Conservation (phyloP, 2,888 invertebrate species). For the Neria commutata region DNA sequence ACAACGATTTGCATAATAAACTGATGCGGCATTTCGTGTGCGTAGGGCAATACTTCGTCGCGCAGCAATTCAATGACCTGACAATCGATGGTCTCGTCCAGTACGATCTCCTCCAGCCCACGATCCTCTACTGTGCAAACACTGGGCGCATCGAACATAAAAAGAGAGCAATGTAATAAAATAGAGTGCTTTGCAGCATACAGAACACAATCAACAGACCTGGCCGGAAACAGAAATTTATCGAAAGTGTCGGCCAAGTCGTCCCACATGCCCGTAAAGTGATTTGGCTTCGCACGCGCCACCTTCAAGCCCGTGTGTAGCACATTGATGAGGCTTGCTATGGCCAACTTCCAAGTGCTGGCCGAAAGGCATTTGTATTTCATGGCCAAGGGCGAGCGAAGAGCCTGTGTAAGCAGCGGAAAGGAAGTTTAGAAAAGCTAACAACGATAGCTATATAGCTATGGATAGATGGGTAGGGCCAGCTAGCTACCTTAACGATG, state of each 20-base stretch:
- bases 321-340: conserved; percentile 76
- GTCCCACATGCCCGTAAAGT: conserved; percentile 82
- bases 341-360: conserved; percentile 83
- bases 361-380: conserved; percentile 82
- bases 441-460: not conserved
- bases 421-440: not conserved
- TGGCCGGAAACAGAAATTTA: conserved; percentile 87
- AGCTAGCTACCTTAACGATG: conserved; percentile 63
- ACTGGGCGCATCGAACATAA: conserved; percentile 44
- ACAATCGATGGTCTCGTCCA: conserved; percentile 82
- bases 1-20: conserved; percentile 84
- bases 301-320: conserved; percentile 86
- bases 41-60: conserved; percentile 82
- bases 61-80: conserved; percentile 81
- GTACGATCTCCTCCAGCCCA: conserved; percentile 67
- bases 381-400: conserved; percentile 76
- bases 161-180: not conserved
- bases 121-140: conserved; percentile 65
- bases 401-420: conserved; percentile 57
- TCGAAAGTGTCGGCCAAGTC: conserved; percentile 85
- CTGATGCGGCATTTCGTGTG: conserved; percentile 77
- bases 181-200: not conserved
- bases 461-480: not conserved
- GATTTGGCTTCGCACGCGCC: conserved; percentile 78
- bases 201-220: conserved; percentile 62